Base-by-base conservation (phyloP, 2,797 vertebrate species). In the Falco peregrinus region DNA sequence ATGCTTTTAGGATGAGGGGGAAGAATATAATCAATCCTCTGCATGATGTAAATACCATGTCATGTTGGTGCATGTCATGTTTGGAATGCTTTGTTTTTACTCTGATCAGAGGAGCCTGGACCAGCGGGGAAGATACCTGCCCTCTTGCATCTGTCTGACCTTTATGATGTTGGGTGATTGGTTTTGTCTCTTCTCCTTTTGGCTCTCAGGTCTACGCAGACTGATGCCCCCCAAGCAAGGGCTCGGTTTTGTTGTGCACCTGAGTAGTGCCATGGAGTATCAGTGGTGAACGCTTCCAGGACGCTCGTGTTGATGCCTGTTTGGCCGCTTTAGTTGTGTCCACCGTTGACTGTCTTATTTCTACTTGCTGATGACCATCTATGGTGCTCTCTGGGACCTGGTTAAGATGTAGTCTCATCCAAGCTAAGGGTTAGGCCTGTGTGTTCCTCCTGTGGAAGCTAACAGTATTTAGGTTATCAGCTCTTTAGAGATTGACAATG, bases 1-100 rank as follows among this genome's bases (percentile, higher is more conserved):
- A 90, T 86, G 63, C 75, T 87, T 51, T 84, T 73, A 95, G 95
- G 96, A 78, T 89, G 89, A 97, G 94, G 60, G 87, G 87, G 91
- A 96, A 56, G 70, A 86, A 69, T 37, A 75, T 70, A 91, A 87
- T 76, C 26, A 41, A 43, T 16, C 41, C 35, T 29, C 41, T 76
- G 45, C 71, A 35, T 17, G 6, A 77, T 93, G 78, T 86, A 87
- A 84, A 93, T 85, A 88, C 90, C 89, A 54, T 73, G 70, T 47
- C 31, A 39, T 76, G 45, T 75, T 95, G 93, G 84, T 68, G 85
- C 69, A 74, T 54, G 50, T 78, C 77, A 33, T 29, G 53, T 75
- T 85, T 94, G 75, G 37, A 86, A 35, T 41, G 89, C 26, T 60
- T 33, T 95, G 91, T 43, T 93, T 85, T 91, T 73, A 31, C 83